Percentiles rank a stretch among this genome's conserved stretches.
phyloP scores from a whole-genome alignment of 2,797 vertebrate species.

The Liasis olivaceus region DNA sequence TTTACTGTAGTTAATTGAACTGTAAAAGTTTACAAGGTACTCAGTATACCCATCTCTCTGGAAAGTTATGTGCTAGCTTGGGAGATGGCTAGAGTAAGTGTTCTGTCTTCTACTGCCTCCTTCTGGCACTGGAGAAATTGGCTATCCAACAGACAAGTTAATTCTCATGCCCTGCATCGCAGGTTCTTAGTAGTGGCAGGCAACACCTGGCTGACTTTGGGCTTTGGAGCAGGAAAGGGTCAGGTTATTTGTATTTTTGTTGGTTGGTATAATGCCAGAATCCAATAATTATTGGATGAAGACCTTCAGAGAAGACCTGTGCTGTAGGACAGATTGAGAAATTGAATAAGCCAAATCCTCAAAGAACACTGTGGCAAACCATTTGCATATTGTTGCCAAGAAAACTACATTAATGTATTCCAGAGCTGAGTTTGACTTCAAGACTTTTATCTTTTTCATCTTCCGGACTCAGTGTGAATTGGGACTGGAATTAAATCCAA shows the following conservation, averaged over 20 bases:
- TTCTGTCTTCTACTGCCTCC: slow-evolving; percentile 1
- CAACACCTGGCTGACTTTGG: not conserved
- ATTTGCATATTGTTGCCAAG: not conserved
- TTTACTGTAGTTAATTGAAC: not conserved
- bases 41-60: no score
- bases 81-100: not conserved
- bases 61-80: not conserved
- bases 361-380: not conserved
- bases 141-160: not conserved
- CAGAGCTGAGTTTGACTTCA: not conserved
- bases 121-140: not conserved
- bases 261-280: not conserved
- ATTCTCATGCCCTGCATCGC: not conserved
- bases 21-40: not conserved
- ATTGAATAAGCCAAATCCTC: not conserved
- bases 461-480: not conserved
- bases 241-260: not conserved
- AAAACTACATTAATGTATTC: not conserved
- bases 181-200: not conserved
- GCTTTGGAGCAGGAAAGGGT: not conserved
- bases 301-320: not conserved
- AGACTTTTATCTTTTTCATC: not conserved
- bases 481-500: not conserved
- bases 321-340: not conserved
- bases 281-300: not conserved